phyloP scores from a whole-genome alignment of 2,113 vertebrate species.

The Gambusia affinis region DNA sequence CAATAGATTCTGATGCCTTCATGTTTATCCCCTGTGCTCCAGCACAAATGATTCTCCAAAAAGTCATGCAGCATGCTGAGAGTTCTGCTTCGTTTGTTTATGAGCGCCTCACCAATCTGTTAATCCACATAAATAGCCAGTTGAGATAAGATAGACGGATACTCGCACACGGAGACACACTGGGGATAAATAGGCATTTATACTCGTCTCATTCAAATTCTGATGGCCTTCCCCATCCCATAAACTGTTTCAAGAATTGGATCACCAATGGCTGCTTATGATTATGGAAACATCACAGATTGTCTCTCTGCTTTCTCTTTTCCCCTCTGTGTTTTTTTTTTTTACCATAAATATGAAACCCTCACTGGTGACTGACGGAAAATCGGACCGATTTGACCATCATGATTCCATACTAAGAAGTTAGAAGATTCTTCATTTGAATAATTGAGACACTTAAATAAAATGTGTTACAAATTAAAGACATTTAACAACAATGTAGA shows the following conservation, averaged over 20 bases:
- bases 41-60: not conserved
- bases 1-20: constrained; percentile 1
- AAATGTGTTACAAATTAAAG: no score
- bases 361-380: not conserved
- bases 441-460: not conserved
- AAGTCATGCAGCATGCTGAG: constrained; percentile 28
- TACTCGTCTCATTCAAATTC: constrained; percentile 98
- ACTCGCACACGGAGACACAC: constrained; percentile 22
- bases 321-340: constrained; percentile 44
- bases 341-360: not conserved
- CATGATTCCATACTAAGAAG: not conserved
- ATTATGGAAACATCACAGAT: constrained; percentile 92
- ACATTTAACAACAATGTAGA: no score
- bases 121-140: constrained; percentile 95
- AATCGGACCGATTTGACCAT: not conserved
- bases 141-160: constrained; percentile 82
- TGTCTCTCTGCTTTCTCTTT: constrained; percentile 70
- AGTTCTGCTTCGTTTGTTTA: constrained; percentile 84
- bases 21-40: not conserved
- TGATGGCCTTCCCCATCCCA: constrained; percentile 86
- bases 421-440: not conserved
- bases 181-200: constrained; percentile 77
- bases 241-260: constrained; percentile 95
- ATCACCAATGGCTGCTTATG: constrained; percentile 86
- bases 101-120: constrained; percentile 90